Evolutionary conservation across 2,797 vertebrate species (phyloP), one percentile per base, ranked within the genome.

Genomic region (Hoplostethus mediterraneus): DNA sequence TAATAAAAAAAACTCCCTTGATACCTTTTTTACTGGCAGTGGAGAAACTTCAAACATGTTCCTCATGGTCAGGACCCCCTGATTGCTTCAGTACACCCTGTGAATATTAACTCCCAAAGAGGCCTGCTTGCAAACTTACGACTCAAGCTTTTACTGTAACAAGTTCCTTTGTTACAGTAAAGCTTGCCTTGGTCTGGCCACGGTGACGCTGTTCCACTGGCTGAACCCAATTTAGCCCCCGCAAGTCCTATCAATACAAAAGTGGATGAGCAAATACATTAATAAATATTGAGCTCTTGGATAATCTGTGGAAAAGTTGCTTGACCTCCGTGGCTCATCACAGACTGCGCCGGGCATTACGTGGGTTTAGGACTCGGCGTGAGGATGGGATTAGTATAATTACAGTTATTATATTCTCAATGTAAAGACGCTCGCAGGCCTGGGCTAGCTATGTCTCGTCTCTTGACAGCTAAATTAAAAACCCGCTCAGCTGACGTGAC

Each of bases 381-480:
- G 85, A 90, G 86, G 71, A 88, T 80, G 83, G 92, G 93, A 94
- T 94, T 94, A 94, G 80, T 77, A 88, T 93, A 93, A 94, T 94
- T 93, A 90, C 81, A 75, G 88, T 89, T 91, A 93, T 93, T 94
- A 93, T 92, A 92, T 91, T 91, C 88, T 88, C 79, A 47, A 83
- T 63, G 73, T 83, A 80, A 87, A 90, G 80, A 85, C 90, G 85
- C 90, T 88, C 67, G 56, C 67, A 84, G 74, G 86, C 80, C 84
- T 76, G 59, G 63, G 76, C 84, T 73, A 71, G 69, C 67, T 63
- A 83, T 64, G 51, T 79, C 80, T 81, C 80, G 75, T 84, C 77
- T 86, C 87, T 83, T 91, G 90, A 92, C 87, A 93, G 90, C 77
- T 91, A 91, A 93, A 93, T 94, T 93, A 92, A 92, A 94, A 95